Evolutionary conservation across 2,797 vertebrate species (phyloP).

Genomic region (Pygocentrus nattereri): DNA sequence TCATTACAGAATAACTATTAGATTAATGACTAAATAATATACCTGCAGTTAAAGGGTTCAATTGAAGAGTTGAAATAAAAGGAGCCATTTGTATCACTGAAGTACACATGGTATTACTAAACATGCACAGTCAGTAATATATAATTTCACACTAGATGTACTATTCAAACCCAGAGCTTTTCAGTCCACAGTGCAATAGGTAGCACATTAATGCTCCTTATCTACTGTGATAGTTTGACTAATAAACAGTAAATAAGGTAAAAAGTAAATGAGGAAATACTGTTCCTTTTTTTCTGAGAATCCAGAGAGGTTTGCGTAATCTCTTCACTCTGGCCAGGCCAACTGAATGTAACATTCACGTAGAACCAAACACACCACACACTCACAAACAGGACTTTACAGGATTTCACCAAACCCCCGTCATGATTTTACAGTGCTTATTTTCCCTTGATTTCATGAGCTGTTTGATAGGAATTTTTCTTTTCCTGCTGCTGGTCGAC

Average conservation of each 20-base stretch:
- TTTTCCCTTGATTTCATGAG: neutral
- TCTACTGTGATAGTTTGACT: neutral
- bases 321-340: neutral
- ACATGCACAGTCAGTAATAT: neutral
- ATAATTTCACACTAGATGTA: too few species aligned
- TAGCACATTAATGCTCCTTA: neutral
- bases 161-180: neutral
- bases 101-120: too few species aligned
- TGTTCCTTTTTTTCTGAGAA: neutral
- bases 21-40: too few species aligned
- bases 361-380: neutral
- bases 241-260: neutral
- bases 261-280: too few species aligned
- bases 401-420: neutral
- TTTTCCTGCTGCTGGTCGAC: constrained; percentile 73
- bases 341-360: neutral
- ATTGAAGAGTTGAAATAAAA: neutral
- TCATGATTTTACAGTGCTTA: neutral
- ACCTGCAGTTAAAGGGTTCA: too few species aligned
- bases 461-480: constrained; percentile 49
- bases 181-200: neutral
- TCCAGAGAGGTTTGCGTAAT: neutral
- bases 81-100: neutral
- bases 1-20: too few species aligned
- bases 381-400: neutral